A percentile compares a stretch with the other conserved stretches of the same genome.
phyloP scores from a whole-genome alignment of 2,888 invertebrate species.

The Colletes collaris region DNA sequence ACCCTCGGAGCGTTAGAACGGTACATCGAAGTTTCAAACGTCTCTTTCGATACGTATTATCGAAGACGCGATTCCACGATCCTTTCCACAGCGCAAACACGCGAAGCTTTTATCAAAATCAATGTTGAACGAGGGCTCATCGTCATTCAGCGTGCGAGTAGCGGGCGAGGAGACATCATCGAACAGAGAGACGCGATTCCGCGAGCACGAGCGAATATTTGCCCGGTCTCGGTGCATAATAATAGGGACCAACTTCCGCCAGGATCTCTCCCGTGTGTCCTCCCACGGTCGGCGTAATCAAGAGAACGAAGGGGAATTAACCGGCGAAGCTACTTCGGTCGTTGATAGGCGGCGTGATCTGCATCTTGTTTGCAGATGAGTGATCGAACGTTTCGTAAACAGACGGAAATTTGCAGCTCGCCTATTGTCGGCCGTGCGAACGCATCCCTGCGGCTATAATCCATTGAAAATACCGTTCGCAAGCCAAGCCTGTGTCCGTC shows the following conservation, averaged over 20 bases:
- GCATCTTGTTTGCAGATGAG: conserved; percentile 64
- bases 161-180: not conserved
- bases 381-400: conserved; percentile 63
- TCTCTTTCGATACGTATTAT: too few relatives aligned
- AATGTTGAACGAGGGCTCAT: not conserved
- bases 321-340: conserved; percentile 37
- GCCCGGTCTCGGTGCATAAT: conserved; percentile 15
- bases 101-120: not conserved
- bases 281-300: conserved; percentile 32
- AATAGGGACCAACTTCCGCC: conserved; percentile 3
- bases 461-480: conserved; percentile 37
- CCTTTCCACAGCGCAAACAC: too few relatives aligned
- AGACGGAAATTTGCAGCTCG: conserved; percentile 41
- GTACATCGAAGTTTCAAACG: too few relatives aligned
- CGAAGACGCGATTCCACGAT: too few relatives aligned
- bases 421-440: conserved; percentile 4
- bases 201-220: conserved; percentile 18
- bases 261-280: not conserved
- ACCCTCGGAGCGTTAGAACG: too few relatives aligned
- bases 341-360: conserved; percentile 53
- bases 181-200: not conserved
- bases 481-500: not conserved
- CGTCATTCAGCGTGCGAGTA: not conserved
- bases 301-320: conserved; percentile 46
- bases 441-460: conserved; percentile 34